These are phyloP conservation scores for Diadophis punctatus DNA, from an alignment of 2,113 vertebrate genomes.

Conservation along the genomic window DNA sequence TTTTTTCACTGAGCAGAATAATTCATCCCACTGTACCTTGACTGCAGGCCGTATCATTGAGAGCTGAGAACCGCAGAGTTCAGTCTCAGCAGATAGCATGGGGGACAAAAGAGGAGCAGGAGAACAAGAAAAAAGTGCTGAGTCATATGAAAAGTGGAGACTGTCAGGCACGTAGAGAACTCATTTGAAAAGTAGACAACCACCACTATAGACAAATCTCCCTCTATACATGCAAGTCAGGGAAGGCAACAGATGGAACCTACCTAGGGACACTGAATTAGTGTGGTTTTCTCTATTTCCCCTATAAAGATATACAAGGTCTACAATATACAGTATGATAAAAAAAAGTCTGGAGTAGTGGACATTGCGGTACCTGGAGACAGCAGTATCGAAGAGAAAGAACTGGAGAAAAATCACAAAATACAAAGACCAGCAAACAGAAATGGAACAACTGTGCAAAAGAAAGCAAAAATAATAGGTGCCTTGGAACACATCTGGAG, in stretches of 20 bases:
- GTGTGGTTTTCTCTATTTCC: not conserved
- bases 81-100: not conserved
- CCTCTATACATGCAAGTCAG: not conserved
- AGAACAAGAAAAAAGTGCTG: not conserved
- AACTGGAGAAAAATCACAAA: not conserved
- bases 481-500: not conserved
- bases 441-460: not conserved
- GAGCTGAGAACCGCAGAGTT: not conserved
- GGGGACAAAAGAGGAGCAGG: not conserved
- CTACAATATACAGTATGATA: not conserved
- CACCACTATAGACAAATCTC: not conserved
- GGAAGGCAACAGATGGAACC: not conserved
- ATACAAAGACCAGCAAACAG: not conserved
- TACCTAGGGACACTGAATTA: not conserved
- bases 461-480: not conserved
- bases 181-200: not conserved
- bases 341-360: not conserved
- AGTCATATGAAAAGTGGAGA: not conserved
- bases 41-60: not conserved
- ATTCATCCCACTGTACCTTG: not conserved
- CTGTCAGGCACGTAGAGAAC: not conserved
- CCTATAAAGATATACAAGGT: not conserved
- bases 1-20: not conserved
- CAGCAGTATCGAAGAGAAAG: not conserved
- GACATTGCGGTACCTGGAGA: not conserved